These are phyloP conservation scores for Gavia stellata DNA, from an alignment of 2,113 vertebrate genomes.

Conservation along the genomic window DNA sequence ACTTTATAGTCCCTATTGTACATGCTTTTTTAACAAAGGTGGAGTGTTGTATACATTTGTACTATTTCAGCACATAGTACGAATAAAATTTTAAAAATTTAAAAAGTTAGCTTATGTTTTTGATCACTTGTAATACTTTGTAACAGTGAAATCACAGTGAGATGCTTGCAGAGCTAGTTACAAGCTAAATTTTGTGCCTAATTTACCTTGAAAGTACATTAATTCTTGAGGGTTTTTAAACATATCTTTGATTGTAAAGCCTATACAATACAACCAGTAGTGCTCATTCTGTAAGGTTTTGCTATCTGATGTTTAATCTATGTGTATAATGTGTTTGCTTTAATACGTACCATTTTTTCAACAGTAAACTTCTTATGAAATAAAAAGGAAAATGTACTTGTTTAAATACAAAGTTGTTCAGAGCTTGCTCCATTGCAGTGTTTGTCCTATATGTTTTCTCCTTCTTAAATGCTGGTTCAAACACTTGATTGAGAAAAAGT, in stretches of 20 bases:
- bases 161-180: slow-evolving; percentile 60
- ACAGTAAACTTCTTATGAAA: slow-evolving; percentile 69
- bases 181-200: slow-evolving; percentile 59
- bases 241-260: slow-evolving; percentile 54
- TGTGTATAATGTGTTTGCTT: slow-evolving; percentile 69
- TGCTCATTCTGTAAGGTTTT: slow-evolving; percentile 55
- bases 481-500: background rate
- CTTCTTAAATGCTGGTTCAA: background rate
- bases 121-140: slow-evolving; percentile 33
- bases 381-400: slow-evolving; percentile 69
- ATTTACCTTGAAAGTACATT: slow-evolving; percentile 44
- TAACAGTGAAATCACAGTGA: slow-evolving; percentile 29
- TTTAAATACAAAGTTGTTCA: slow-evolving; percentile 65
- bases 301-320: slow-evolving; percentile 61
- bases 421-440: background rate
- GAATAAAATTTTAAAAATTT: background rate
- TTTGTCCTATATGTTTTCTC: background rate
- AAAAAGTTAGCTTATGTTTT: slow-evolving; percentile 7
- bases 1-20: slow-evolving; percentile 14
- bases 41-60: slow-evolving; percentile 21
- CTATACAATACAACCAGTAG: slow-evolving; percentile 37
- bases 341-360: slow-evolving; percentile 73
- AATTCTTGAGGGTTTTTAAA: slow-evolving; percentile 44
- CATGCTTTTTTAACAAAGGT: slow-evolving; percentile 39
- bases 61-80: slow-evolving; percentile 36